Evolutionary conservation across 2,113 vertebrate genomes (phyloP).

Genomic region (Sisor rabdophorus): DNA sequence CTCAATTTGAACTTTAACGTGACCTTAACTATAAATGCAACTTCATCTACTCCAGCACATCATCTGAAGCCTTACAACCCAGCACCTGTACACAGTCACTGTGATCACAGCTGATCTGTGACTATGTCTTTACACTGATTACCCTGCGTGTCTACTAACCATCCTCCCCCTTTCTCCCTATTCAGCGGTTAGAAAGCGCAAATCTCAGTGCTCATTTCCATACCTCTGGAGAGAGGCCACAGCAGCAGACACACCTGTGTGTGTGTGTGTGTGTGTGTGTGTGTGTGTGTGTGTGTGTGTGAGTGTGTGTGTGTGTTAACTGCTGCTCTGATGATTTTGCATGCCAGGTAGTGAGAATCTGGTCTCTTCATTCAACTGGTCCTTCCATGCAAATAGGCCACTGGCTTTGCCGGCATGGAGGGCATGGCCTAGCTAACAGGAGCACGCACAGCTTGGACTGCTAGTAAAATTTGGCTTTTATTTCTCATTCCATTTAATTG

Average conservation of each 20-base stretch:
- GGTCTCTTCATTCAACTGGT: slow-evolving; percentile 69
- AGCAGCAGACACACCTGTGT: slow-evolving; percentile 65
- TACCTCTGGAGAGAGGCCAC: slow-evolving; percentile 51
- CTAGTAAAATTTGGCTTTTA: slow-evolving; percentile 68
- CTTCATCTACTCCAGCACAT: neutral
- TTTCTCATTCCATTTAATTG: slow-evolving; percentile 52
- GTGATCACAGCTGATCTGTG: slow-evolving; percentile 7
- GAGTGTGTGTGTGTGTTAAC: slow-evolving; percentile 67
- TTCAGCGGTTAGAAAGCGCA: slow-evolving; percentile 46
- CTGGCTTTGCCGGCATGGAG: slow-evolving; percentile 54
- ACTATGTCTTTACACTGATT: neutral
- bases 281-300: slow-evolving; percentile 59
- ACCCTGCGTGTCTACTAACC: slow-evolving; percentile 15
- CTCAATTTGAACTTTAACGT: neutral
- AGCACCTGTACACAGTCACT: neutral
- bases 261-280: slow-evolving; percentile 55
- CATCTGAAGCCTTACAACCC: neutral
- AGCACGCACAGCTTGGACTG: slow-evolving; percentile 68
- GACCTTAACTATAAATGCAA: neutral
- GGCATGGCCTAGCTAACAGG: slow-evolving; percentile 68
- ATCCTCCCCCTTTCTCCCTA: slow-evolving; percentile 18
- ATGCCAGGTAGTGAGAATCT: slow-evolving; percentile 74
- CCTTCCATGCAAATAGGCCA: slow-evolving; percentile 71
- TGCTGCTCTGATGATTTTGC: slow-evolving; percentile 72
- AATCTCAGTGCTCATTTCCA: slow-evolving; percentile 69